Conservation (phyloP, 2,888 invertebrate species). For the Dione juno region DNA sequence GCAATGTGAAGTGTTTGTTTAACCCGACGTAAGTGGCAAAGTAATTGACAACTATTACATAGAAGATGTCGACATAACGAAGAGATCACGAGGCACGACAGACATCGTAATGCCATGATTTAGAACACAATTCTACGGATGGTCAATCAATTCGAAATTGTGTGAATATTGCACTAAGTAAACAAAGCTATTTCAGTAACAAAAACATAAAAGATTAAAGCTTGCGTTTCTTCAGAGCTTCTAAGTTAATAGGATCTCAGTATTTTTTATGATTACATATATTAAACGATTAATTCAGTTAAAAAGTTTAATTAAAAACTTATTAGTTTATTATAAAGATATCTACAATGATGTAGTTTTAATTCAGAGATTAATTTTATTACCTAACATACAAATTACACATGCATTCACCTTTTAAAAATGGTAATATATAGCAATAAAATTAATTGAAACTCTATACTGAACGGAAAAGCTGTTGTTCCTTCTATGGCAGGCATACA, state of each 20-base stretch:
- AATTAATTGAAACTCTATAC: background rate
- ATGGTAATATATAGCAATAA: slow-evolving; percentile 9
- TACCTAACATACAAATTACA: background rate
- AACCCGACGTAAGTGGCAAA: slow-evolving; percentile 42
- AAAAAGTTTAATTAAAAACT: background rate
- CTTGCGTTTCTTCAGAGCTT: too few species aligned
- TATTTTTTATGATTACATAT: too few species aligned
- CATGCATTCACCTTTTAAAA: background rate
- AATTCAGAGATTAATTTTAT: background rate
- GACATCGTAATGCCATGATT: slow-evolving; percentile 5
- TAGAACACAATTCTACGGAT: slow-evolving; percentile 22
- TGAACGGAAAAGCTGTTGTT: slow-evolving; percentile 56
- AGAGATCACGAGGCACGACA: slow-evolving; percentile 63
- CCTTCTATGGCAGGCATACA: slow-evolving; percentile 56
- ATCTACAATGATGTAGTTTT: background rate
- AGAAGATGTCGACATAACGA: slow-evolving; percentile 52
- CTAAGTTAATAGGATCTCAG: too few species aligned
- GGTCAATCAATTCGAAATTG: slow-evolving; percentile 6
- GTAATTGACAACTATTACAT: slow-evolving; percentile 45
- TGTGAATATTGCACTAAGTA: background rate
- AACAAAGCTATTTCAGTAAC: too few species aligned
- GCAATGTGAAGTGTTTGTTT: slow-evolving; percentile 39
- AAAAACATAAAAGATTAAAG: background rate
- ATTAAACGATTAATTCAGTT: too few species aligned
- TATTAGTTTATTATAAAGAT: background rate